Base-by-base conservation (phyloP, 2,888 invertebrate genomes). In the Cordylochernes scorpioides region DNA sequence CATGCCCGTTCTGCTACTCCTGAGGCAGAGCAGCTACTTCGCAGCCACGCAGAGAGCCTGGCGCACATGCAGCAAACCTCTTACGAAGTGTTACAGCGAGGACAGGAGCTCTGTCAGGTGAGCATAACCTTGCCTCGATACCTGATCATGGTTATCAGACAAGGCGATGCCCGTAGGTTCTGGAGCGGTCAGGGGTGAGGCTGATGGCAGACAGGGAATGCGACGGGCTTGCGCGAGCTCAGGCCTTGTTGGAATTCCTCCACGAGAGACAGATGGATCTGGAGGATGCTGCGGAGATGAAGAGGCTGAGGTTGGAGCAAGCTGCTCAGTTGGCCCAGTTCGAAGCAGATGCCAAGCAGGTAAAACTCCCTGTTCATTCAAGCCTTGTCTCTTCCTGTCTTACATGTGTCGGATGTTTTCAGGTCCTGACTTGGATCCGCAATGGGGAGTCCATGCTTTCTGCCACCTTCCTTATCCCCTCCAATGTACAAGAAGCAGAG, bases 391-490 rank as follows among this genome's bases (percentile, higher is more conserved):
- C n/a, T n/a, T n/a, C n/a, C n/a, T n/a, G n/a, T n/a, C n/a, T n/a
- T n/a, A n/a, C n/a, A n/a, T n/a, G n/a, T n/a, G n/a, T n/a, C n/a
- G n/a, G n/a, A n/a, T n/a, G n/a, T n/a, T n/a, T n/a, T n/a, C 15
- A 36, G 36, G 88, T 91, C 4, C 72, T 86, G 25, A 77, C 74
- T 44, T 94, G 91, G 88, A 88, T 94, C 42, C 65, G 84, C 15
- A 88, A 88, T 55, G 86, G 86, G 3, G 88, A 94, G 50, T 77
- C 84, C 4, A 88, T 91, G 84, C 54, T 94, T 40, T 67, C 75
- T 33, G 84, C 84, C 4, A 84, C 80, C 38, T 75, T 91, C 49
- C 69, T 78, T 8, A 75, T 91, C 38, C 91, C 94, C 0, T 77
- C 74, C 43, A 72, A 74, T 40, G 58, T 91, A 26, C 61, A 70